phyloP scores from a whole-genome alignment of 1,140 invertebrate species.

The Drosophila willistoni region DNA sequence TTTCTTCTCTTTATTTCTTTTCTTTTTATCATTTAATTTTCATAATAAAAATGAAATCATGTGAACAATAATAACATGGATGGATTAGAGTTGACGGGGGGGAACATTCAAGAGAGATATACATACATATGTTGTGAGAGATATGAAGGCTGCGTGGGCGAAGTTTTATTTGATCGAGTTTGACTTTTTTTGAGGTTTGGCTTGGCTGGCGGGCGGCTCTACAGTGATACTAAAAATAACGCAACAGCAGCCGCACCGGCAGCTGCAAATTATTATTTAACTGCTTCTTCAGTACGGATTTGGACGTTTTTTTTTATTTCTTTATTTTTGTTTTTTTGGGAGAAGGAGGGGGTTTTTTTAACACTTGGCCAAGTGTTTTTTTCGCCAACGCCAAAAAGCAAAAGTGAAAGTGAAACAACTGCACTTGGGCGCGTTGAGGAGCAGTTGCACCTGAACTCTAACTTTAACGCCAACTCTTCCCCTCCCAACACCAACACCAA shows the following conservation, averaged over 20 bases:
- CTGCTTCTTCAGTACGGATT: conserved; percentile 55
- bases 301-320: conserved; percentile 38
- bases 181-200: conserved; percentile 14
- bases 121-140: neutral
- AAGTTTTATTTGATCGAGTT: conserved; percentile 17
- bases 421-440: conserved; percentile 68
- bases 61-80: conserved; percentile 47
- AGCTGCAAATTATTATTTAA: conserved; percentile 78
- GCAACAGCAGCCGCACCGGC: conserved; percentile 46
- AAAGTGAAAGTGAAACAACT: conserved; percentile 72
- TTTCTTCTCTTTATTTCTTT: conserved; percentile 21
- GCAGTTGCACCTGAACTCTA: conserved; percentile 74
- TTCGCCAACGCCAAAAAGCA: conserved; percentile 67
- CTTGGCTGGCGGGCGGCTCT: conserved; percentile 36
- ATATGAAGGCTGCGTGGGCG: conserved; percentile 32
- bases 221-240: conserved; percentile 61
- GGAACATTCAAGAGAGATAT: neutral
- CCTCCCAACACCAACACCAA: conserved; percentile 33
- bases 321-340: conserved; percentile 18
- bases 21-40: conserved; percentile 78
- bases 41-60: conserved; percentile 79
- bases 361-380: conserved; percentile 71
- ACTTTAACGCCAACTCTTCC: conserved; percentile 35
- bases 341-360: conserved; percentile 29
- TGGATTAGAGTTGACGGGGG: no score